phyloP scores from a whole-genome alignment of 2,113 vertebrate genomes.

The Python bivittatus region DNA sequence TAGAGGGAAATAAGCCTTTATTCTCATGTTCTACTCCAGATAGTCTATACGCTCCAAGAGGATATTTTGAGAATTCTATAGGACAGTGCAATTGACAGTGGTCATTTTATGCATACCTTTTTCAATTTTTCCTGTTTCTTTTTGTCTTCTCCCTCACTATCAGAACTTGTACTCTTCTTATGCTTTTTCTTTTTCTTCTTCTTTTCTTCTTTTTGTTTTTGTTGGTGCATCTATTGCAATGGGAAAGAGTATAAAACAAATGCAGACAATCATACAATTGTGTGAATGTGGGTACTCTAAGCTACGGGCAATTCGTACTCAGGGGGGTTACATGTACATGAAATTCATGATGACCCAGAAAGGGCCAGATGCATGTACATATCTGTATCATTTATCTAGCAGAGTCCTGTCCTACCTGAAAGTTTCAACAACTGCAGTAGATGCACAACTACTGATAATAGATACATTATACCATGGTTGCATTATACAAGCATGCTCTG shows the following conservation, averaged over 20 bases:
- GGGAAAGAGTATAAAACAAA: constrained; percentile 15
- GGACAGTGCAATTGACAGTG: not conserved
- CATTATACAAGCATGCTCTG: too few relatives aligned
- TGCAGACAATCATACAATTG: not conserved
- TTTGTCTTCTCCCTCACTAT: constrained; percentile 89
- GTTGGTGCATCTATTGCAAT: constrained; percentile 85
- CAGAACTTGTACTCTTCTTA: constrained; percentile 83
- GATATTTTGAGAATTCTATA: not conserved
- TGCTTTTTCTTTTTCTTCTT: constrained; percentile 94
- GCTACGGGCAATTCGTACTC: not conserved
- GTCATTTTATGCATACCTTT: constrained; percentile 75
- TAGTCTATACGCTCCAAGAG: not conserved
- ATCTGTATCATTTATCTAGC: not conserved
- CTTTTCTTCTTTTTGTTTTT: constrained; percentile 88
- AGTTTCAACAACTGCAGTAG: not conserved
- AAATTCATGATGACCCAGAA: not conserved
- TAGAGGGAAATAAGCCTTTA: not conserved
- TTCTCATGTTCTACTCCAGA: not conserved
- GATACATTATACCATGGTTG: not conserved
- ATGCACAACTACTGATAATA: not conserved
- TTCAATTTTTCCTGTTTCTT: constrained; percentile 93
- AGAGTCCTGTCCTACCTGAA: not conserved
- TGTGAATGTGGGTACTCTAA: not conserved
- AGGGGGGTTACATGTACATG: not conserved
- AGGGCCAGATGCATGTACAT: too few relatives aligned